phyloP scores from a whole-genome alignment of 2,888 invertebrate genomes.

The Protodeltote pygarga region DNA sequence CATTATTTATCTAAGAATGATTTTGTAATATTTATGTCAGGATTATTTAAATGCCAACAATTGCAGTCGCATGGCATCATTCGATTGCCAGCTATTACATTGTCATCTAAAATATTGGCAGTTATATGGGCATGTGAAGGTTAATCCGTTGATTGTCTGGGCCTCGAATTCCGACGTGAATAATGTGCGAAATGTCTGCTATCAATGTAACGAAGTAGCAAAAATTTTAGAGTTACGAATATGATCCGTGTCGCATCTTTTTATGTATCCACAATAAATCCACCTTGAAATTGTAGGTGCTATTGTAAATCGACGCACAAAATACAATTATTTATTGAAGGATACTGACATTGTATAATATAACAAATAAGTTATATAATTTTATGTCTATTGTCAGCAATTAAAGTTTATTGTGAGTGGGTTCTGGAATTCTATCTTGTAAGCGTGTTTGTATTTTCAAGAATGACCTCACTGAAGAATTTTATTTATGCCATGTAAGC shows the following conservation, averaged over 20 bases:
- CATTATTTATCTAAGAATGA: conserved; percentile 2
- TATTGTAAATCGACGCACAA: conserved; percentile 19
- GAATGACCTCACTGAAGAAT: conserved; percentile 21
- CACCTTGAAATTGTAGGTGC: conserved; percentile 32
- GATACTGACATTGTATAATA: conserved; percentile 15
- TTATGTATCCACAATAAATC: conserved; percentile 23
- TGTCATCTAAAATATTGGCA: conserved; percentile 49
- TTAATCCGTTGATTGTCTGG: conserved; percentile 46
- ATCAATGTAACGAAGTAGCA: conserved; percentile 8
- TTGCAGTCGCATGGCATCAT: conserved; percentile 24
- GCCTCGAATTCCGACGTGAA: conserved; percentile 26
- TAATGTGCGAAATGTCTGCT: conserved; percentile 9
- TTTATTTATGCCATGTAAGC: conserved; percentile 4
- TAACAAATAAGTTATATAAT: conserved; percentile 35
- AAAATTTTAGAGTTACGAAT: conserved; percentile 10
- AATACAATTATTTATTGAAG: conserved; percentile 12
- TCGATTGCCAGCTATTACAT: conserved; percentile 27
- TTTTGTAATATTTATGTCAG: conserved; percentile 19
- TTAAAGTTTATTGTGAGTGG: conserved; percentile 25
- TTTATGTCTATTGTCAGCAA: conserved; percentile 25
- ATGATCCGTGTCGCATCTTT: conserved; percentile 23
- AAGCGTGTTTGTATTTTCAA: conserved; percentile 5
- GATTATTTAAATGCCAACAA: conserved; percentile 20
- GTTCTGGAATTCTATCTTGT: conserved; percentile 15
- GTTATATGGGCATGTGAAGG: conserved; percentile 55